Base-by-base conservation (phyloP, 2,888 invertebrate genomes). In the Dicyrtoma fusca region DNA sequence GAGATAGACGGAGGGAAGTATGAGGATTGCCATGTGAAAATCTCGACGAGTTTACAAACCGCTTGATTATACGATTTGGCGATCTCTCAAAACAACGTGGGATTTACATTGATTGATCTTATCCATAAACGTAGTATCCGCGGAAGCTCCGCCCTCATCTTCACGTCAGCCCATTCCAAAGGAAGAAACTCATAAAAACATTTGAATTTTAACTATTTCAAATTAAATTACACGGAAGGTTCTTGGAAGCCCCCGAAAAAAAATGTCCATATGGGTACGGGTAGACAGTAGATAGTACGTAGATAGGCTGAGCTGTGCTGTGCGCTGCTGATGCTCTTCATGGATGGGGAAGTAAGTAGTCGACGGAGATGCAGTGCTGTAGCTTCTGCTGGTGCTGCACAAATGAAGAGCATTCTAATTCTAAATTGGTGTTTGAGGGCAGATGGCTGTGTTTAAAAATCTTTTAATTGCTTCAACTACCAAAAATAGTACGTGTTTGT, bases 381-480 rank as follows among this genome's bases (percentile, higher is more conserved):
- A n/a, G n/a, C n/a, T n/a, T n/a, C n/a, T 34, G 4, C 4, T 34
- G 3, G 34, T 34, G 34, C 34, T 34, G 34, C 34, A 8, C 34
- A 34, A 34, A 34, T 47, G 65, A 65, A 49, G 51, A 19, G 51
- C 19, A 65, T 65, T 65, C 26, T 47, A 25, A 34, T 61, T 47
- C 59, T 69, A 61, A 69, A 70, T 59, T 71, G 64, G 53, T 69
- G 61, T 69, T 69, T 69, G 65, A 73, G 72, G 71, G 76, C 78
- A 78, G 78, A 78, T 78, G 78, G 75, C 75, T 74, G 73, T 76
- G 76, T 75, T 74, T 74, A 77, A 75, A 74, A 71, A 72, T 72
- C 74, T 78, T 78, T 78, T 78, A 78, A 78, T 78, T 78, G 78
- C 78, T 77, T 68, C 71, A 75, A 75, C 75, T 75, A 75, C 75